Evolutionary conservation across 2,888 invertebrate species (phyloP).

Genomic region (Meteorus colon): DNA sequence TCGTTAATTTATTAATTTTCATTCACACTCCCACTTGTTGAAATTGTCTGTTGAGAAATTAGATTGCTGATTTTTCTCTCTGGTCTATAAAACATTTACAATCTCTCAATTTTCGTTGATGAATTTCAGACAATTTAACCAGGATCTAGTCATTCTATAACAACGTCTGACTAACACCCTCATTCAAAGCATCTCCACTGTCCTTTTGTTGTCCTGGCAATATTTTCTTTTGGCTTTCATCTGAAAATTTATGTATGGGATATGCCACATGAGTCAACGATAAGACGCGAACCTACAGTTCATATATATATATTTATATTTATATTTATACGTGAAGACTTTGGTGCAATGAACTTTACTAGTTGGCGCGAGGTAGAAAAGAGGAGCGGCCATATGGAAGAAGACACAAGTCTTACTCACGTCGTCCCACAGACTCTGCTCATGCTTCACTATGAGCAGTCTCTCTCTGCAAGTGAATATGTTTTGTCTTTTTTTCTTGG

Average conservation of each 20-base stretch:
- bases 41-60: background rate
- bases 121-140: background rate
- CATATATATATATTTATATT: constrained; percentile 36
- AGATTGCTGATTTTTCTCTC: too few species aligned
- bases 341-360: constrained; percentile 57
- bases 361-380: constrained; percentile 50
- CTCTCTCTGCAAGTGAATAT: constrained; percentile 3
- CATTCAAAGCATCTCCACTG: constrained; percentile 1
- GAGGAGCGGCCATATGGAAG: constrained; percentile 10
- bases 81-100: too few species aligned
- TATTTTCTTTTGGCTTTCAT: constrained; percentile 17
- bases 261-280: constrained; percentile 30
- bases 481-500: background rate
- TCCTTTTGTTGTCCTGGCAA: background rate
- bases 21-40: background rate
- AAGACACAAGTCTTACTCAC: constrained; percentile 32
- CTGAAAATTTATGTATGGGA: constrained; percentile 45
- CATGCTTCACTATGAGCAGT: background rate
- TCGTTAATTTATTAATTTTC: background rate
- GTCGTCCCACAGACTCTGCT: constrained; percentile 28
- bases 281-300: constrained; percentile 31
- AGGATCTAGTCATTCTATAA: background rate
- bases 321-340: constrained; percentile 35
- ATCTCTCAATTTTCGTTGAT: too few species aligned
- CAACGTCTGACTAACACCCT: background rate